These are phyloP conservation scores for Portevinia maculata DNA, from an alignment of 2,888 invertebrate species.

Conservation along the genomic window DNA sequence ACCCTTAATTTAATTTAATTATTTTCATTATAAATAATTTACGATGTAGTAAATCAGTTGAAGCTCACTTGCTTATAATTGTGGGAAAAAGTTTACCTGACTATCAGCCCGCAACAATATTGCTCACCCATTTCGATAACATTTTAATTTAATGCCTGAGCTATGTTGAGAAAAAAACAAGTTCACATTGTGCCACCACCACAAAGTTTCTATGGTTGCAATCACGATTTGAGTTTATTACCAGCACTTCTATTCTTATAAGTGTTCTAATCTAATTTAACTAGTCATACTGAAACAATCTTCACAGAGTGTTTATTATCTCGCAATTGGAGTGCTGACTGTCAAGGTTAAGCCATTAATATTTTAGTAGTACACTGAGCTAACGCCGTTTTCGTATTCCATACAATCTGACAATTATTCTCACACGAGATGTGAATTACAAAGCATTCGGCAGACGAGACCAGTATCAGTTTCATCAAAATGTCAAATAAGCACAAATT, in stretches of 20 bases:
- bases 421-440: slow-evolving; percentile 3
- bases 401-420: not conserved
- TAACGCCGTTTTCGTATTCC: slow-evolving; percentile 12
- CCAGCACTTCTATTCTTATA: slow-evolving; percentile 29
- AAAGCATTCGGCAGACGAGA: not conserved
- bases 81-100: slow-evolving; percentile 46
- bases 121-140: slow-evolving; percentile 46
- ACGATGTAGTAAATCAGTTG: not conserved
- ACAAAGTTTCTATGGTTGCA: slow-evolving; percentile 33
- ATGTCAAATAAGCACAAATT: not conserved
- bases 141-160: slow-evolving; percentile 36
- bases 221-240: slow-evolving; percentile 61
- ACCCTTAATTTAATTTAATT: not conserved
- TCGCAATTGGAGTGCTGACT: slow-evolving; percentile 45
- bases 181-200: slow-evolving; percentile 7
- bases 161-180: slow-evolving; percentile 1
- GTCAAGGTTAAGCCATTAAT: slow-evolving; percentile 47
- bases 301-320: slow-evolving; percentile 13
- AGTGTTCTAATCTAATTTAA: slow-evolving; percentile 25
- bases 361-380: not conserved
- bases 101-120: not conserved
- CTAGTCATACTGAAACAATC: slow-evolving; percentile 30
- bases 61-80: slow-evolving; percentile 9
- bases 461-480: not conserved
- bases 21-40: not conserved